Percentiles rank a stretch among this genome's conserved stretches.
Conservation (phyloP, 2,113 vertebrate species). For the Hippoglossus stenolepis region DNA sequence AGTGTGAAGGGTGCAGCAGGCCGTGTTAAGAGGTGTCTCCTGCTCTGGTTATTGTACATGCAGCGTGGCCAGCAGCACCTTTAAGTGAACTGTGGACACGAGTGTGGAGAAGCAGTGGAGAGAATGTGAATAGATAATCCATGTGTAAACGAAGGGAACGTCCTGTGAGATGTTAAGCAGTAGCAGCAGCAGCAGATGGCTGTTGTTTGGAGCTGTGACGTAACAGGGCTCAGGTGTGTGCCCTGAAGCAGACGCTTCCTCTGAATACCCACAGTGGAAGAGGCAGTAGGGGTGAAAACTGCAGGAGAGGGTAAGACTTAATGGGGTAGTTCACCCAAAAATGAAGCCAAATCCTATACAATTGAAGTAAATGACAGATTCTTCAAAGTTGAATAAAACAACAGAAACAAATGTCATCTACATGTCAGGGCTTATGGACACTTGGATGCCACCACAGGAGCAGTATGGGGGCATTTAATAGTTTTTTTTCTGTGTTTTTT, state of each 20-base stretch:
- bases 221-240: slow-evolving; percentile 80
- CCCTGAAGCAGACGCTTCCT: slow-evolving; percentile 60
- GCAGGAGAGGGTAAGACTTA: slow-evolving; percentile 11
- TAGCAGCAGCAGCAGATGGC: slow-evolving; percentile 72
- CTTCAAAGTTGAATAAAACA: too few species aligned
- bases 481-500: too few species aligned
- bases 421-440: too few species aligned
- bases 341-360: too few species aligned
- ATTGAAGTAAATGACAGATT: too few species aligned
- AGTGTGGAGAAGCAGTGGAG: slow-evolving; percentile 32
- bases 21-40: slow-evolving; percentile 4
- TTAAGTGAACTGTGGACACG: slow-evolving; percentile 10
- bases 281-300: slow-evolving; percentile 46
- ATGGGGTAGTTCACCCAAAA: too few species aligned
- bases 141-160: slow-evolving; percentile 61
- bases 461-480: too few species aligned
- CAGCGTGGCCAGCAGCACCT: slow-evolving; percentile 33
- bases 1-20: not conserved
- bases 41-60: slow-evolving; percentile 9
- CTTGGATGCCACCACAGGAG: too few species aligned
- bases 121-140: slow-evolving; percentile 36
- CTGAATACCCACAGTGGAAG: slow-evolving; percentile 44
- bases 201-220: slow-evolving; percentile 63
- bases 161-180: slow-evolving; percentile 64
- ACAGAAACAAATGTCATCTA: too few species aligned